phyloP scores from a whole-genome alignment of 2,888 invertebrate species.

The Tridacna crocea region DNA sequence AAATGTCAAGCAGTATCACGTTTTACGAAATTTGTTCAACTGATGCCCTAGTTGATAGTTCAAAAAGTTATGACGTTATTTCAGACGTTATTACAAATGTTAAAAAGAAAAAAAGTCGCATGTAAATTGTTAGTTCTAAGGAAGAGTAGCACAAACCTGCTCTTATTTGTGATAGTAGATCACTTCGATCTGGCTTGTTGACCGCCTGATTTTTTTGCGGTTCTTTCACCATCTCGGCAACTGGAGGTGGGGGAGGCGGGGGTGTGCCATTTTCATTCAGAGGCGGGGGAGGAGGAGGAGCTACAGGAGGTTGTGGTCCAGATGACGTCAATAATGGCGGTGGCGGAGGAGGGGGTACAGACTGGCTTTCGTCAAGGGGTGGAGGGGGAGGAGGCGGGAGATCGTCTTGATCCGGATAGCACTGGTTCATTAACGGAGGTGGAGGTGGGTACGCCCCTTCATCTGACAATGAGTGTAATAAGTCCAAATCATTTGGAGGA shows the following conservation, averaged over 20 bases:
- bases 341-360: conserved; percentile 15
- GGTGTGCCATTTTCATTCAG: neutral
- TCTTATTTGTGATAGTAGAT: conserved; percentile 11
- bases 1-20: too few relatives aligned
- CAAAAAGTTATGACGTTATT: too few relatives aligned
- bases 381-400: conserved; percentile 89
- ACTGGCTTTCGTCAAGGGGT: conserved; percentile 44
- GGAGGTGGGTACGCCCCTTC: conserved; percentile 84
- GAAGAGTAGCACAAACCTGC: neutral
- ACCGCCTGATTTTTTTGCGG: neutral
- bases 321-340: neutral
- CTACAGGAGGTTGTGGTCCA: neutral
- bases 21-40: too few relatives aligned
- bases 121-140: too few relatives aligned
- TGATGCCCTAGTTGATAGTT: too few relatives aligned
- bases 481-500: conserved; percentile 68
- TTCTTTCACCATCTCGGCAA: neutral
- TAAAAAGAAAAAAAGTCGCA: too few relatives aligned
- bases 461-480: conserved; percentile 3
- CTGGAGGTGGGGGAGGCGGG: neutral
- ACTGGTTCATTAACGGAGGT: conserved; percentile 85
- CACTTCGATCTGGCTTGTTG: conserved; percentile 12
- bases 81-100: too few relatives aligned
- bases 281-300: conserved; percentile 15
- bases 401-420: conserved; percentile 82